Conservation (phyloP, 2,888 invertebrate genomes). For the Coenonympha arcania region DNA sequence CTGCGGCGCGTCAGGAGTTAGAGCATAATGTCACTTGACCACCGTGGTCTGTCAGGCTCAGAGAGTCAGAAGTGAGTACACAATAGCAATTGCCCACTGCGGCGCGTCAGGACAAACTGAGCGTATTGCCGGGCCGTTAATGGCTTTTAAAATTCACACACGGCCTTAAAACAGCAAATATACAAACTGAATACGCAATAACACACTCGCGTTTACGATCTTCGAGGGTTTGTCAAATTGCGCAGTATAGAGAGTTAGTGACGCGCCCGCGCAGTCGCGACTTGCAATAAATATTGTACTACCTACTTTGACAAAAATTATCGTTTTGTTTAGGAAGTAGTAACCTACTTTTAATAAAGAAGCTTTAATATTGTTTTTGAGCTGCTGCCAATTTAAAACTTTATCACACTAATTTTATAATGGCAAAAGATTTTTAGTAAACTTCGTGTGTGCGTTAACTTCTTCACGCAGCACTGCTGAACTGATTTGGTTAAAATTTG, state of each 20-base stretch:
- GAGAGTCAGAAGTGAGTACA: too few species aligned
- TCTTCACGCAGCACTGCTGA: too few species aligned
- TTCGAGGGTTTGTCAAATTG: slow-evolving; percentile 28
- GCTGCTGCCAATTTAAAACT: background rate
- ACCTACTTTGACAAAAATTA: background rate
- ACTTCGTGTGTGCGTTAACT: too few species aligned
- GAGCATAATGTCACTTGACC: too few species aligned
- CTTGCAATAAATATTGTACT: background rate
- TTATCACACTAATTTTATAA: too few species aligned
- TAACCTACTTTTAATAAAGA: too few species aligned
- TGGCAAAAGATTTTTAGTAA: too few species aligned
- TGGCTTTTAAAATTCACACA: slow-evolving; percentile 48
- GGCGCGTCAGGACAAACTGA: slow-evolving; percentile 54
- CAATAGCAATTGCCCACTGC: slow-evolving; percentile 61
- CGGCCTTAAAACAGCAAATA: slow-evolving; percentile 38
- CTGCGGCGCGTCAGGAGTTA: too few species aligned
- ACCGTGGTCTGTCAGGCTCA: too few species aligned
- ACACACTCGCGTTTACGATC: slow-evolving; percentile 22
- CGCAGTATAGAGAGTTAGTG: slow-evolving; percentile 30
- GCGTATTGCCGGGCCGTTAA: slow-evolving; percentile 52
- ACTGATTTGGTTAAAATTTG: too few species aligned
- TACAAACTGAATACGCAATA: too few species aligned
- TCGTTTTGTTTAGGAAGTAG: too few species aligned
- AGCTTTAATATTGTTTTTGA: background rate
- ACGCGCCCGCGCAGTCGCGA: slow-evolving; percentile 5